These are phyloP conservation scores for Hymenochirus boettgeri DNA, from an alignment of 2,113 vertebrate species.

Conservation along the genomic window DNA sequence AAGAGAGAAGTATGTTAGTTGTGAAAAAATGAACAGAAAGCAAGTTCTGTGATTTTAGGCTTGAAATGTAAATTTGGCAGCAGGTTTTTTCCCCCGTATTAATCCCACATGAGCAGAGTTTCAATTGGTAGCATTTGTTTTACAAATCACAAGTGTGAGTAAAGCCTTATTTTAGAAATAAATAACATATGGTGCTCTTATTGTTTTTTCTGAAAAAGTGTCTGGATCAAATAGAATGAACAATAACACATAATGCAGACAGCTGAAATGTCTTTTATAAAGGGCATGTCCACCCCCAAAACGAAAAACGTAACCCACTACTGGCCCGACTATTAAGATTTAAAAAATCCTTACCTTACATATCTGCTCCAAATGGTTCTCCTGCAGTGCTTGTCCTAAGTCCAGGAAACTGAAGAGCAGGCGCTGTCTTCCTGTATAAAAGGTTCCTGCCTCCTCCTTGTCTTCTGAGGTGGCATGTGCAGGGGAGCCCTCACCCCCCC, in stretches of 20 bases:
- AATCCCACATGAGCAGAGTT: conserved; percentile 29
- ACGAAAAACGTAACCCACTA: too few species aligned
- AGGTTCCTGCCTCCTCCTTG: too few species aligned
- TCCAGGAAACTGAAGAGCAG: too few species aligned
- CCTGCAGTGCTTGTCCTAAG: too few species aligned
- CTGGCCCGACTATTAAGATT: too few species aligned
- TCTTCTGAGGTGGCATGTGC: too few species aligned
- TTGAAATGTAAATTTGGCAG: conserved; percentile 36
- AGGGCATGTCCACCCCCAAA: too few species aligned
- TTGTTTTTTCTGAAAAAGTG: conserved; percentile 16
- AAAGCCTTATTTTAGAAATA: conserved; percentile 37
- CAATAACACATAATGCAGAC: conserved; percentile 14
- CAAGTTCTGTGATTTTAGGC: conserved; percentile 24
- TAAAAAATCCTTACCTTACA: too few species aligned
- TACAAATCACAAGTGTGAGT: conserved; percentile 35
- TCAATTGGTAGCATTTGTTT: conserved; percentile 39
- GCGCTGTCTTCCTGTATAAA: too few species aligned
- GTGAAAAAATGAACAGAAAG: conserved; percentile 5
- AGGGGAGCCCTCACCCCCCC: too few species aligned
- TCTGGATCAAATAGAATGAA: conserved; percentile 20
- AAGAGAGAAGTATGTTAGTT: conserved; percentile 9
- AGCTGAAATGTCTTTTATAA: neutral
- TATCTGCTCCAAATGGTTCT: too few species aligned
- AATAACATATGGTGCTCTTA: conserved; percentile 38
- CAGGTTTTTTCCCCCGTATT: conserved; percentile 23